phyloP scores from a whole-genome alignment of 2,113 vertebrate genomes.

The Sakesphorus luctuosus region DNA sequence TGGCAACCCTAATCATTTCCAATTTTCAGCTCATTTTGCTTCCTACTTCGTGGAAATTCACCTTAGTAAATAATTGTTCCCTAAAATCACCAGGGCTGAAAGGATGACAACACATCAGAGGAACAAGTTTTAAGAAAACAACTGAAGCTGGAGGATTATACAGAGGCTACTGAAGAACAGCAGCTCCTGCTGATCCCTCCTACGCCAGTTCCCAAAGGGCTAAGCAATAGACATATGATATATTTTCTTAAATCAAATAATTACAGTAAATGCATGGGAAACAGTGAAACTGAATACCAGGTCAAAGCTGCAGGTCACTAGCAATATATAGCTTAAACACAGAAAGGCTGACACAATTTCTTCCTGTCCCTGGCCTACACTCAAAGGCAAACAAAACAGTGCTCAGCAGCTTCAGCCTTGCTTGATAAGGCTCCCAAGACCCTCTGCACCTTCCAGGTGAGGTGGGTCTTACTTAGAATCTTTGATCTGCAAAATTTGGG shows the following conservation, averaged over 20 bases:
- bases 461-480: not conserved
- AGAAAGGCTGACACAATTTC: slow-evolving; percentile 9
- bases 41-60: slow-evolving; percentile 16
- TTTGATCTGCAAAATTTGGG: not conserved
- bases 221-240: slow-evolving; percentile 41
- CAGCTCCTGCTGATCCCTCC: slow-evolving; percentile 54
- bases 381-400: not conserved
- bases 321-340: slow-evolving; percentile 36
- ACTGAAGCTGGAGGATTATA: not conserved
- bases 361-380: not conserved
- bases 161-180: slow-evolving; percentile 39
- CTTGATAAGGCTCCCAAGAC: not conserved
- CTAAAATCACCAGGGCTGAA: slow-evolving; percentile 31
- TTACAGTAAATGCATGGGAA: slow-evolving; percentile 66
- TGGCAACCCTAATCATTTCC: slow-evolving; percentile 13
- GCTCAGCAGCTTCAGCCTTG: rapidly evolving
- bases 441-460: not conserved
- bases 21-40: slow-evolving; percentile 36
- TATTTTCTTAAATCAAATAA: slow-evolving; percentile 61
- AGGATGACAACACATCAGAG: slow-evolving; percentile 25
- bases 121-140: slow-evolving; percentile 51
- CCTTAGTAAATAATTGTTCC: slow-evolving; percentile 29
- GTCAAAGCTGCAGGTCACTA: slow-evolving; percentile 55
- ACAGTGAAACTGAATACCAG: slow-evolving; percentile 31
- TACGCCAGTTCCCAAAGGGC: slow-evolving; percentile 27